Evolutionary conservation across 2,888 invertebrate species (phyloP).

Genomic region (Acanthosepion esculentum): DNA sequence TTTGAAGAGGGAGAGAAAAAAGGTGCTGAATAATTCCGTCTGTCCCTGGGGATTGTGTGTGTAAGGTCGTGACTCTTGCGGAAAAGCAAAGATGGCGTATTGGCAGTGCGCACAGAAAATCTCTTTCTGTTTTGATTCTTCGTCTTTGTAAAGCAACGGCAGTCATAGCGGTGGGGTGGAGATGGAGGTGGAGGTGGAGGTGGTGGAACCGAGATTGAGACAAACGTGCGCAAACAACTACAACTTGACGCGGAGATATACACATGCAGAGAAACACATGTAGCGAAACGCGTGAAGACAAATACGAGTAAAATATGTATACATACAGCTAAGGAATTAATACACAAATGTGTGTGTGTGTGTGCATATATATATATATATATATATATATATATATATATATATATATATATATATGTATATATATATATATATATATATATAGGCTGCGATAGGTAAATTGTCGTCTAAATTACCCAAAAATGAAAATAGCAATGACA

Average conservation of each 20-base stretch:
- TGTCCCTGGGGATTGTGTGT: background rate
- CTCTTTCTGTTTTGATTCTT: background rate
- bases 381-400: too few relatives aligned
- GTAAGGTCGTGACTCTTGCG: background rate
- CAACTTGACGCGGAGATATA: background rate
- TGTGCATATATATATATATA: too few relatives aligned
- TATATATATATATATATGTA: too few relatives aligned
- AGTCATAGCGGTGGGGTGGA: background rate
- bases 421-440: too few relatives aligned
- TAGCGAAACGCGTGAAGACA: too few relatives aligned
- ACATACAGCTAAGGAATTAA: too few relatives aligned
- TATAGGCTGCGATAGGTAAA: too few relatives aligned
- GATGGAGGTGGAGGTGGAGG: background rate
- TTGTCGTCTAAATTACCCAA: too few relatives aligned
- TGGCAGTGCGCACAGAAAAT: background rate
- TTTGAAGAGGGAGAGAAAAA: background rate
- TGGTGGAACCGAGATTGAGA: background rate
- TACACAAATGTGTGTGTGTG: too few relatives aligned
- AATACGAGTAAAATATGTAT: too few relatives aligned
- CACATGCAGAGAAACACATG: too few relatives aligned
- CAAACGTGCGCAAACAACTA: background rate
- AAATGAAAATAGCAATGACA: too few relatives aligned
- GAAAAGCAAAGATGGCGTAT: background rate
- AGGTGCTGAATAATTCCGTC: background rate
- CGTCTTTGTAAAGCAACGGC: background rate